Conservation (phyloP, 2,113 vertebrate species). For the Notothenia coriiceps region DNA sequence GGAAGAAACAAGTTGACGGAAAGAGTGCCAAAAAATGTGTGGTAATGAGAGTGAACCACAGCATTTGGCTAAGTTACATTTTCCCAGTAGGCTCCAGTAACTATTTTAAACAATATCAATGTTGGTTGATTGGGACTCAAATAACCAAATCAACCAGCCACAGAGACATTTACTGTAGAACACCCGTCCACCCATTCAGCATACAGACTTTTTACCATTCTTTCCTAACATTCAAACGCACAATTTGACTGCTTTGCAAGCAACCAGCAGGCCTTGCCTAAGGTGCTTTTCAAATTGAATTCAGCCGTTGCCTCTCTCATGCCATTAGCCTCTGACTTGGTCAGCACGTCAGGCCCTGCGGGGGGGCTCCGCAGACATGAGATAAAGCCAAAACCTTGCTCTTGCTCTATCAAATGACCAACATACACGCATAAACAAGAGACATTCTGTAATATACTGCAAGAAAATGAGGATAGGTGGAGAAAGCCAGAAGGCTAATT, state of each 20-base stretch:
- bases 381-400: conserved; percentile 18
- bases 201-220: conserved; percentile 24
- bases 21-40: neutral
- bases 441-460: conserved; percentile 27
- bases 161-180: conserved; percentile 33
- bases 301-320: conserved; percentile 21
- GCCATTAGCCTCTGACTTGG: conserved; percentile 44
- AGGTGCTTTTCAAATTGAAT: conserved; percentile 51
- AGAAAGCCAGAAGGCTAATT: conserved; percentile 24
- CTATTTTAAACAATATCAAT: conserved; percentile 30
- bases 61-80: conserved; percentile 34
- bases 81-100: conserved; percentile 5
- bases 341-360: conserved; percentile 20
- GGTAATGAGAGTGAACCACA: conserved; percentile 26
- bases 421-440: conserved; percentile 10
- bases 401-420: conserved; percentile 30
- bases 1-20: neutral
- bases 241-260: conserved; percentile 30
- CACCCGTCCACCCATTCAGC: conserved; percentile 42
- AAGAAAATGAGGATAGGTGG: conserved; percentile 14
- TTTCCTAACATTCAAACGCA: conserved; percentile 21
- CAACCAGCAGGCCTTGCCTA: conserved; percentile 30
- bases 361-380: neutral
- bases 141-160: conserved; percentile 48
- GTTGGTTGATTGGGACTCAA: conserved; percentile 41